Evolutionary conservation across 2,797 vertebrate species (phyloP), one percentile per base, ranked within the genome.

Genomic region (Cottoperca gobio): DNA sequence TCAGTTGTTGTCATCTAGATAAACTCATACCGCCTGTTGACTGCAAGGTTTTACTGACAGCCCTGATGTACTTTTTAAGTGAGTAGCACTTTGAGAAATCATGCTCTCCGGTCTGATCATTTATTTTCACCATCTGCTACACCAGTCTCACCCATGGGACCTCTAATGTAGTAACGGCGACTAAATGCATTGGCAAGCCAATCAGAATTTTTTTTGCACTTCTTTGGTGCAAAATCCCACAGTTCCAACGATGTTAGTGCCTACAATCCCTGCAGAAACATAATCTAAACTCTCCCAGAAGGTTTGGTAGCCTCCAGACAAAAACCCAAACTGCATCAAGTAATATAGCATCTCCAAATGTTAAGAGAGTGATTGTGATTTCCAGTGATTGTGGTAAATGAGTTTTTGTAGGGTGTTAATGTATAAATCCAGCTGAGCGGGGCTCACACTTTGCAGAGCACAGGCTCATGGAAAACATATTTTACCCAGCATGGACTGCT

Each of bases 401-500:
- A 66, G 26, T 79, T 84, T 78, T 80, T 70, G 68, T 63, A 49
- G 62, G 62, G 52, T 71, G 78, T 83, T 77, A 65, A 86, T 86
- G 65, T 63, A 71, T 62, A 84, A 62, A 64, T 53, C 70, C 85
- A 83, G 77, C 84, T 77, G 82, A 85, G 76, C 68, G 39, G 54
- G 53, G 58, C 50, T 75, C 60, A 55, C 61, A 77, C 71, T 77
- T 65, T 57, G 58, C 49, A 76, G 42, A 83, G 60, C 64, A 75
- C 50, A 23, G 14, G 19, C 46, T 82, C 83, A 84, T 78, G 70
- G 77, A 83, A 77, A 86, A 82, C 75, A 81, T 53, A 72, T 81
- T 82, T 81, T 45, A 77, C 66, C 46, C 79, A 81, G 81, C 63
- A 4, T 81, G 63, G 21, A 42, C 77, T 55, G 68, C n/a, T 63